Evolutionary conservation across 2,888 invertebrate genomes (phyloP).

Genomic region (Craniophora ligustri): DNA sequence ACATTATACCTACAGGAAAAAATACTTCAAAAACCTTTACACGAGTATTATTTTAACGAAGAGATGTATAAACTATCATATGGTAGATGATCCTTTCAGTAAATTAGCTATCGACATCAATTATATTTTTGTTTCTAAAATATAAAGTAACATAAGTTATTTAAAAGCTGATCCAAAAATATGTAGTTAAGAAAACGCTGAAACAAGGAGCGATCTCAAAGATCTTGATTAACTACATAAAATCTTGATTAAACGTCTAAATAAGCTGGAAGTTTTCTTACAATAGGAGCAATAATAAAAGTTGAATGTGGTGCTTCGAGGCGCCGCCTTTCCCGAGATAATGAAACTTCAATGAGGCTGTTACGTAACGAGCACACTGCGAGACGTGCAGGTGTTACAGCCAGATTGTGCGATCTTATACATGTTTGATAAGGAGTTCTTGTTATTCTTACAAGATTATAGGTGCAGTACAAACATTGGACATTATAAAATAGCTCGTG

Average conservation of each 20-base stretch:
- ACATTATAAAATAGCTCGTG: no score
- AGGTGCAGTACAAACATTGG: no score
- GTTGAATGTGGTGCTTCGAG: slow-evolving; percentile 61
- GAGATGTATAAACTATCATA: no score
- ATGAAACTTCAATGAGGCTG: slow-evolving; percentile 75
- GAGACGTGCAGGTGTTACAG: slow-evolving; percentile 6
- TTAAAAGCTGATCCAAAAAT: background rate
- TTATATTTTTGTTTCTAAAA: no score
- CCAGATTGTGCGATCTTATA: slow-evolving; percentile 19
- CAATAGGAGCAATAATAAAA: slow-evolving; percentile 57
- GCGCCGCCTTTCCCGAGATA: slow-evolving; percentile 37
- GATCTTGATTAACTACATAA: slow-evolving; percentile 2
- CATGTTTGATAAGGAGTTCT: slow-evolving; percentile 22
- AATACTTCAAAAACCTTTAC: no score
- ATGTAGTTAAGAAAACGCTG: background rate
- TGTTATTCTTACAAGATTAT: background rate
- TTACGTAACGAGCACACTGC: slow-evolving; percentile 68
- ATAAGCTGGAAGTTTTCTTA: slow-evolving; percentile 12
- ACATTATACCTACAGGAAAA: no score
- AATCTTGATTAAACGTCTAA: slow-evolving; percentile 29
- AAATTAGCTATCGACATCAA: no score
- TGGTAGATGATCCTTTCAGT: no score
- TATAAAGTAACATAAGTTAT: no score
- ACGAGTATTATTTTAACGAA: no score
- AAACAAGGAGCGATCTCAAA: background rate